A percentile compares a stretch with the other conserved stretches of the same genome.
These are phyloP conservation scores for Hybognathus amarus DNA, from an alignment of 2,797 vertebrate species.

Conservation along the genomic window DNA sequence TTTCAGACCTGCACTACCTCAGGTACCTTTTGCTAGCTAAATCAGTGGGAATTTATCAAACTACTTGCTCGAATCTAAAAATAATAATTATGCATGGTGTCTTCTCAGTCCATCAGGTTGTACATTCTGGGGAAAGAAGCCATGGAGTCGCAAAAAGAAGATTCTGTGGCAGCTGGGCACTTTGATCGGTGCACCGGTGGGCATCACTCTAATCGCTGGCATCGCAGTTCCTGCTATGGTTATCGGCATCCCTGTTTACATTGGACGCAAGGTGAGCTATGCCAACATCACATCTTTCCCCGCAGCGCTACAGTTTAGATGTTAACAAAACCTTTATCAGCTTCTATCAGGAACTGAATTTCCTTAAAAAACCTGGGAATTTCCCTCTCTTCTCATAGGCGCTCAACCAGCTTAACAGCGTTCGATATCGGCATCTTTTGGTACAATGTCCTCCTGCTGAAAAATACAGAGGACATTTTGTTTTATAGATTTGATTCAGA, in stretches of 20 bases:
- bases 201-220: constrained; percentile 97
- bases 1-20: constrained; percentile 99
- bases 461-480: neutral
- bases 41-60: neutral
- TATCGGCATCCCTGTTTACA: constrained; percentile 96
- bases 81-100: neutral
- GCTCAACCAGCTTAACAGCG: neutral
- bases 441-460: neutral
- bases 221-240: constrained; percentile 98
- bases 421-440: constrained; percentile 2
- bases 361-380: constrained; percentile 18
- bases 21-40: constrained; percentile 77
- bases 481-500: neutral
- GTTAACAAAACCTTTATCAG: neutral
- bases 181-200: constrained; percentile 93
- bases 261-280: constrained; percentile 91
- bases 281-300: neutral
- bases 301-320: constrained; percentile 21
- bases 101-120: constrained; percentile 91
- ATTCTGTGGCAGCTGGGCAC: constrained; percentile 98
- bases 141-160: constrained; percentile 99
- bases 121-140: constrained; percentile 99
- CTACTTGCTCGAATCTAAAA: neutral
- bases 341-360: constrained; percentile 24
- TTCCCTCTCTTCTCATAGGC: constrained; percentile 9